Percentiles rank a stretch among this genome's conserved stretches.
phyloP scores from a whole-genome alignment of 2,797 vertebrate species.

The Characodon lateralis region DNA sequence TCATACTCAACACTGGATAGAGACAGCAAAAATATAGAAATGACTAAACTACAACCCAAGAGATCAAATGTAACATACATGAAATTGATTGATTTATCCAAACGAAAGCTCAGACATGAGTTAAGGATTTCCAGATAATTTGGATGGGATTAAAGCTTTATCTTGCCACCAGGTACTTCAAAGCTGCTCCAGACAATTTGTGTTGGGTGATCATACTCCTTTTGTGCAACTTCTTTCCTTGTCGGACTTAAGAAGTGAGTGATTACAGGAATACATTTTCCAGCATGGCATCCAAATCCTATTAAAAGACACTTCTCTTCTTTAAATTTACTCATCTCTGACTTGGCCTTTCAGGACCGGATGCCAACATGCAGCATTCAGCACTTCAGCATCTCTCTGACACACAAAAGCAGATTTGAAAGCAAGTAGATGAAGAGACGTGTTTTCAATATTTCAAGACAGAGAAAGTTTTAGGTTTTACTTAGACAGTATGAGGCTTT shows the following conservation, averaged over 20 bases:
- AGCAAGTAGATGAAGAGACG: slow-evolving; percentile 49
- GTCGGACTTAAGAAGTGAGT: slow-evolving; percentile 52
- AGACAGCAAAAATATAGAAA: slow-evolving; percentile 34
- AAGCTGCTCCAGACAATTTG: slow-evolving; percentile 18
- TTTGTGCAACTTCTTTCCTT: slow-evolving; percentile 32
- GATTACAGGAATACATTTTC: slow-evolving; percentile 39
- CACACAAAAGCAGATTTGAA: slow-evolving; percentile 50
- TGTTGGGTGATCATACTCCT: slow-evolving; percentile 23
- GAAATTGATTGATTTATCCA: slow-evolving; percentile 3
- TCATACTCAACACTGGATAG: slow-evolving; percentile 82
- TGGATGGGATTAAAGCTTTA: slow-evolving; percentile 7
- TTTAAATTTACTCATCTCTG: slow-evolving; percentile 49
- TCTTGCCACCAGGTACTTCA: slow-evolving; percentile 14
- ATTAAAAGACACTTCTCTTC: slow-evolving; percentile 13
- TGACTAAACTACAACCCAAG: slow-evolving; percentile 20
- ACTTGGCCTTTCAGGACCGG: slow-evolving; percentile 49
- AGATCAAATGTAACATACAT: background rate
- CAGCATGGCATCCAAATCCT: slow-evolving; percentile 16
- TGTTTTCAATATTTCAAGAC: slow-evolving; percentile 63
- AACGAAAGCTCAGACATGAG: slow-evolving; percentile 17
- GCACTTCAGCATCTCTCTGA: slow-evolving; percentile 53
- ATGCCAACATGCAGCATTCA: slow-evolving; percentile 34
- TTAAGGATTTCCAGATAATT: slow-evolving; percentile 19
- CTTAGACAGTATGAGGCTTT: slow-evolving; percentile 26
- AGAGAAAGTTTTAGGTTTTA: slow-evolving; percentile 38